Percentiles rank a stretch among this genome's conserved stretches.
Evolutionary conservation across 2,888 invertebrate genomes (phyloP).

Genomic region (Notocelia uddmanniana): DNA sequence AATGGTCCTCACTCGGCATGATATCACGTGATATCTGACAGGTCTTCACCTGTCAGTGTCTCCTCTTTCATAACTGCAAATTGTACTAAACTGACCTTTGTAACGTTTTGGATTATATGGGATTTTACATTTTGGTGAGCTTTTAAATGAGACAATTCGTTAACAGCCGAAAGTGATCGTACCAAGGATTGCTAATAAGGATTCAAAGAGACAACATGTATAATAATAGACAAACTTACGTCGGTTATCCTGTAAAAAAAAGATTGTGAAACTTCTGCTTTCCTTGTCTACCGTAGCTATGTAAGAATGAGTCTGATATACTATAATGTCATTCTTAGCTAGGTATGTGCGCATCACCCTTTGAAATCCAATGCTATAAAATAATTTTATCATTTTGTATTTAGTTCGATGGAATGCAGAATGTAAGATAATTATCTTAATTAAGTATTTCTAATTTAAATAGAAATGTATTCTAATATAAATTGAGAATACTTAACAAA

Average conservation of each 20-base stretch:
- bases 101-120: too few relatives aligned
- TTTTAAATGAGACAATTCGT: too few relatives aligned
- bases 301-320: conserved; percentile 61
- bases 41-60: too few relatives aligned
- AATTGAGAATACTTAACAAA: neutral
- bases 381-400: neutral
- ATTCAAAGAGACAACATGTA: too few relatives aligned
- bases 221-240: conserved; percentile 52
- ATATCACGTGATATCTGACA: too few relatives aligned
- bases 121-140: too few relatives aligned
- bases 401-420: neutral
- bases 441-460: neutral
- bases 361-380: conserved; percentile 17
- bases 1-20: too few relatives aligned
- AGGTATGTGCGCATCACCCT: conserved; percentile 5
- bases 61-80: too few relatives aligned
- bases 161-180: too few relatives aligned
- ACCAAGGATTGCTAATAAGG: too few relatives aligned
- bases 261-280: conserved; percentile 65
- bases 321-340: conserved; percentile 28
- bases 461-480: neutral
- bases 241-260: conserved; percentile 55
- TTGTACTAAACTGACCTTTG: too few relatives aligned
- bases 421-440: too few relatives aligned
- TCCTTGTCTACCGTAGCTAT: conserved; percentile 71